A percentile compares a stretch with the other conserved stretches of the same genome.
Conservation (phyloP, 1,140 invertebrate genomes). For the Steinernema feltiae region DNA sequence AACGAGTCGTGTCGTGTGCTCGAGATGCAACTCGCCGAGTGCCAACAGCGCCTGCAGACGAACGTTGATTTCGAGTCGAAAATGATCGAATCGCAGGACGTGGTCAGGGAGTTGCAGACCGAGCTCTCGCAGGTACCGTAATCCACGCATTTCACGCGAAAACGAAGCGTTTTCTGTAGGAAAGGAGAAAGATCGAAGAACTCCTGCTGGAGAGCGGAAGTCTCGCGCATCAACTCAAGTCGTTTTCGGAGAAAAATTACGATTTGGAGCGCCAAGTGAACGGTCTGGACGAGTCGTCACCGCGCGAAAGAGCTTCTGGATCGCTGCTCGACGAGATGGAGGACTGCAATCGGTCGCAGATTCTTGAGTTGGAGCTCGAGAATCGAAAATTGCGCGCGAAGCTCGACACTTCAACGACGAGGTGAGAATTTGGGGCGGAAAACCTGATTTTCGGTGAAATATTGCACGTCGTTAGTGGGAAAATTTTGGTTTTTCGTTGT, state of each 20-base stretch:
- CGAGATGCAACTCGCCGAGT: slow-evolving; percentile 3
- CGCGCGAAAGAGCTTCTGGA: not conserved
- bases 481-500: not conserved
- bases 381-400: not conserved
- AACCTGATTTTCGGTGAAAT: not conserved
- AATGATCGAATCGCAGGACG: slow-evolving; percentile 9
- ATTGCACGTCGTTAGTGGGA: not conserved
- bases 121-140: slow-evolving; percentile 11
- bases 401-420: not conserved
- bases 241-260: not conserved
- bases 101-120: slow-evolving; percentile 38
- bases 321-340: slow-evolving; percentile 3
- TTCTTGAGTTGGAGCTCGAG: not conserved
- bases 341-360: not conserved
- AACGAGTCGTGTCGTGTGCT: not conserved
- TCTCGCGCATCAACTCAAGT: not conserved
- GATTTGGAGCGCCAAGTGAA: not conserved
- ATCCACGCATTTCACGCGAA: not conserved
- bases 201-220: not conserved
- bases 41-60: not conserved
- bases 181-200: not conserved
- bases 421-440: not conserved
- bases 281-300: not conserved
- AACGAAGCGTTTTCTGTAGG: not conserved
- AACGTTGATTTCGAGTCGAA: slow-evolving; percentile 4